Evolutionary conservation across 1,140 invertebrate species (phyloP).

Genomic region (Aphis gossypii): DNA sequence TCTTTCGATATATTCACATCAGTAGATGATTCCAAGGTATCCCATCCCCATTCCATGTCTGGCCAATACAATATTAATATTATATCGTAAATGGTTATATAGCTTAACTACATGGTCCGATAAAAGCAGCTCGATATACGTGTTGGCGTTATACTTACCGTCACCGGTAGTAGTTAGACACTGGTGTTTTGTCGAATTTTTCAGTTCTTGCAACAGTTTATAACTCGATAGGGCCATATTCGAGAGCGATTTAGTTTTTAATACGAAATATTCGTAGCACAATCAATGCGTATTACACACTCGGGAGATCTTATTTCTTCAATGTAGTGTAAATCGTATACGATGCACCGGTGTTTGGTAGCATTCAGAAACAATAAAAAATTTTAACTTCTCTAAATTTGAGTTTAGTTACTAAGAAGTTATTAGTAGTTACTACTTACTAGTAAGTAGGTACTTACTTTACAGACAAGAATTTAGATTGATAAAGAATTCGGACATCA

Average conservation of each 20-base stretch:
- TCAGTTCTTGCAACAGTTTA: not conserved
- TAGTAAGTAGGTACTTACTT: too few species aligned
- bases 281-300: not conserved
- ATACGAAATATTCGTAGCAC: not conserved
- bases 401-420: not conserved
- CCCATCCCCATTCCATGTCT: slow-evolving; percentile 51
- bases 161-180: not conserved
- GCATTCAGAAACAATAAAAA: too few species aligned
- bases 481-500: not conserved
- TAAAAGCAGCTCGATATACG: not conserved
- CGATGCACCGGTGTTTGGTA: too few species aligned
- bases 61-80: not conserved
- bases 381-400: not conserved
- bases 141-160: not conserved
- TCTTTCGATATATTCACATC: not conserved
- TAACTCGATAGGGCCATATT: not conserved
- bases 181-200: too few species aligned
- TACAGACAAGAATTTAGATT: not conserved
- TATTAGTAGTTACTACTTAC: too few species aligned
- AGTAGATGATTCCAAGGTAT: not conserved
- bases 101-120: not conserved
- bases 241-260: not conserved
- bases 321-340: too few species aligned
- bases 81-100: not conserved
- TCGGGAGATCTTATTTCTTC: not conserved